phyloP scores from a whole-genome alignment of 2,888 invertebrate genomes.

The Rhynchonema sp. region DNA sequence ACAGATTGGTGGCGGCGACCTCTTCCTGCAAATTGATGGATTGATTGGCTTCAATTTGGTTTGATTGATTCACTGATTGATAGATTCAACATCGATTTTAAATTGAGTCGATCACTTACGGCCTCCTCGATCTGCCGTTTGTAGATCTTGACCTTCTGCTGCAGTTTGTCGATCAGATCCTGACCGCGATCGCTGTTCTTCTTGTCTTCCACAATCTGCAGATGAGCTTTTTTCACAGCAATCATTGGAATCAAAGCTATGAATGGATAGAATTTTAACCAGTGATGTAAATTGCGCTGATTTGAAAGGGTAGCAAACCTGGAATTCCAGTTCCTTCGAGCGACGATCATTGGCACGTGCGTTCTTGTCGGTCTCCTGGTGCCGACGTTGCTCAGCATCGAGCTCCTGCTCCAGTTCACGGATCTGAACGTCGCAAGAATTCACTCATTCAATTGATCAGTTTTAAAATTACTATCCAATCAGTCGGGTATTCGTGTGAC shows the following conservation, averaged over 20 bases:
- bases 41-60: no score
- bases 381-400: slow-evolving; percentile 85
- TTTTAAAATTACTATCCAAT: no score
- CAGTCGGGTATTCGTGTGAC: no score
- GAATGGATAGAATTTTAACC: not conserved
- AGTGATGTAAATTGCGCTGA: not conserved
- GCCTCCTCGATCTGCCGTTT: slow-evolving; percentile 39
- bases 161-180: slow-evolving; percentile 35
- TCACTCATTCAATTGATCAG: no score
- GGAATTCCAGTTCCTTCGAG: slow-evolving; percentile 43
- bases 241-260: not conserved
- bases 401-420: slow-evolving; percentile 96
- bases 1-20: slow-evolving; percentile 88
- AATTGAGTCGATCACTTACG: no score
- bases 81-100: no score
- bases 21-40: slow-evolving; percentile 47
- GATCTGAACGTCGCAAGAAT: no score
- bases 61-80: no score
- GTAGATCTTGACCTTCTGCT: slow-evolving; percentile 37
- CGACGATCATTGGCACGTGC: slow-evolving; percentile 69
- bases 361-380: slow-evolving; percentile 36
- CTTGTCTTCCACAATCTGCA: slow-evolving; percentile 35
- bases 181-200: slow-evolving; percentile 34
- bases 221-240: slow-evolving; percentile 5
- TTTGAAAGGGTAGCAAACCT: slow-evolving; percentile 1